Base-by-base conservation (phyloP, 2,888 invertebrate genomes). In the Sicus ferrugineus region DNA sequence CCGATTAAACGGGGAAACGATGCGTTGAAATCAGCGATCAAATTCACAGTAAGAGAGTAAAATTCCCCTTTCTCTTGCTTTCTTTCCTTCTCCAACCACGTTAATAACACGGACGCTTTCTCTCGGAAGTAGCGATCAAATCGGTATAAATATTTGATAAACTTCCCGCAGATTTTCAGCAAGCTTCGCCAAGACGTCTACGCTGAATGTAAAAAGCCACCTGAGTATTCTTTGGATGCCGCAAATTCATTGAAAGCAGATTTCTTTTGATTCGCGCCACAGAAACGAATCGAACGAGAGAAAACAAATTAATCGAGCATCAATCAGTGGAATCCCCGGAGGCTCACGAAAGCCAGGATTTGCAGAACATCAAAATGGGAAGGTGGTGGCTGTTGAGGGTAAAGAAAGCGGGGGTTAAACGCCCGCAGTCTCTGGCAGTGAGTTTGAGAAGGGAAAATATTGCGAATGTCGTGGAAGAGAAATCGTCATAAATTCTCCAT, bases 271-370 rank as follows among this genome's bases (percentile, higher is more conserved):
- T 62, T 62, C 34, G 62, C 19, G 14, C 28, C 19, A 68, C 61
- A 62, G 34, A 68, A 58, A 67, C 26, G 68, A 61, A 62, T 68
- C 68, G 54, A n/a, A n/a, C n/a, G n/a, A n/a, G 52, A 30, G 62
- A 56, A 69, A 69, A 73, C 65, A 69, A 73, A 73, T 73, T 73
- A 73, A 73, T 71, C 69, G 69, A n/a, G 66, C 66, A 70, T 73
- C 71, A 73, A 73, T 73, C 70, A 69, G 67, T 69, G 64, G 23
- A 52, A 67, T 61, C 70, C 54, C 59, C 52, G 56, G 67, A 21
- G 56, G 63, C 61, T 52, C 14, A 14, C 63, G 26, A 46, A 23
- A 63, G 63, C 26, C 28, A 28, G n/a, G 61, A 61, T 14, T 19
- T 38, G 59, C 19, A 38, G 34, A 9, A 3, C 11, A 16, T 3